phyloP scores from a whole-genome alignment of 2,797 vertebrate genomes.

The Halcyon chelicuti region DNA sequence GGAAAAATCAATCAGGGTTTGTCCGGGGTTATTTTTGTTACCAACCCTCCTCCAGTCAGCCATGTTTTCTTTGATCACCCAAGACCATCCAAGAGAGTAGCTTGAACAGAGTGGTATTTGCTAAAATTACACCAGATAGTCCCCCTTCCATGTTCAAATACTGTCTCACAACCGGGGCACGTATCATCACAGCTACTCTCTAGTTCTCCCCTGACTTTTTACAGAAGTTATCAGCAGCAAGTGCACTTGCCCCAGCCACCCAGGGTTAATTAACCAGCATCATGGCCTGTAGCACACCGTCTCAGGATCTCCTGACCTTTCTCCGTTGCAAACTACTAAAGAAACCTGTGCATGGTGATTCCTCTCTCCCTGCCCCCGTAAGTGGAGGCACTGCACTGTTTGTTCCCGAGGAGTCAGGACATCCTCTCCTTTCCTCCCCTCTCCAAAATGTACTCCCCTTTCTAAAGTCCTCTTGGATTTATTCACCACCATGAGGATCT shows the following conservation, averaged over 20 bases:
- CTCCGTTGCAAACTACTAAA: neutral
- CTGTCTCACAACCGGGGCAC: neutral
- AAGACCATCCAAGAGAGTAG: neutral
- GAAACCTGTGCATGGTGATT: neutral
- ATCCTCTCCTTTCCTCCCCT: neutral
- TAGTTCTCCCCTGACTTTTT: neutral
- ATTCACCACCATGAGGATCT: neutral
- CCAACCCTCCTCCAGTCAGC: neutral
- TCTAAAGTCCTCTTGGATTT: neutral
- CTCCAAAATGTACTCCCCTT: neutral
- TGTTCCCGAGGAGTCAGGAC: neutral
- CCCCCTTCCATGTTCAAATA: neutral
- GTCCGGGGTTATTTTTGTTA: neutral
- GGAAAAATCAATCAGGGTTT: constrained; percentile 16
- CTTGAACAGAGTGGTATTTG: neutral
- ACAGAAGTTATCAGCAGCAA: neutral
- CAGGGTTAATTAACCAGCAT: neutral
- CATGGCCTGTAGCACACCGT: neutral
- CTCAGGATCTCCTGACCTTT: neutral
- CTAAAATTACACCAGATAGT: neutral
- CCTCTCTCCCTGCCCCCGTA: neutral
- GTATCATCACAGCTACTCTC: neutral
- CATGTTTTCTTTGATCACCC: neutral
- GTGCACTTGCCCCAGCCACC: neutral
- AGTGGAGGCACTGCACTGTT: neutral